These are phyloP conservation scores for Tupaia chinensis DNA, from an alignment of 2,113 vertebrate species.

Conservation along the genomic window DNA sequence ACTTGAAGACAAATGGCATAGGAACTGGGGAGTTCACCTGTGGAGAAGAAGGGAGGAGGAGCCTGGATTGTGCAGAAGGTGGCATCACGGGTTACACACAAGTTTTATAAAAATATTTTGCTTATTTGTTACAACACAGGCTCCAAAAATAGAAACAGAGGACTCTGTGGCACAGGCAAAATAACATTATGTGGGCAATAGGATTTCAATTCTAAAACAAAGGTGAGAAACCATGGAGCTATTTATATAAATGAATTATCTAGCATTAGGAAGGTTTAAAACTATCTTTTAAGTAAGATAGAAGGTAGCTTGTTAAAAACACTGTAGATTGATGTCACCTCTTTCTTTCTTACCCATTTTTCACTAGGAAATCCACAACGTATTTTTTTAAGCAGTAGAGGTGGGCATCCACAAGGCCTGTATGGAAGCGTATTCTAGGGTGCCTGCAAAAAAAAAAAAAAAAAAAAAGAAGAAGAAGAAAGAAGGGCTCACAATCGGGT, in stretches of 20 bases:
- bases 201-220: slow-evolving; percentile 49
- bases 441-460: slow-evolving; percentile 87
- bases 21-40: neutral
- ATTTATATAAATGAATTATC: slow-evolving; percentile 34
- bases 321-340: neutral
- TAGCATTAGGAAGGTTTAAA: slow-evolving; percentile 55
- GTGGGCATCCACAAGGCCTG: slow-evolving; percentile 96
- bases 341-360: slow-evolving; percentile 92
- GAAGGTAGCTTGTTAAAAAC: neutral
- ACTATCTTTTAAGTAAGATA: neutral
- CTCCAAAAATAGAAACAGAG: neutral
- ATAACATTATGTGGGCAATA: slow-evolving; percentile 31
- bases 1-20: neutral
- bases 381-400: slow-evolving; percentile 99
- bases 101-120: slow-evolving; percentile 48
- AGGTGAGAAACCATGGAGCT: neutral
- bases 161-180: slow-evolving; percentile 5
- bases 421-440: slow-evolving; percentile 96
- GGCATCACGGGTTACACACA: neutral
- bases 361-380: slow-evolving; percentile 95
- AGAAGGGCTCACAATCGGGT: slow-evolving; percentile 59
- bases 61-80: neutral
- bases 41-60: slow-evolving; percentile 21
- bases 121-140: neutral
- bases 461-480: slow-evolving; percentile 38